Percentiles rank a stretch among this genome's conserved stretches.
Conservation (phyloP, 2,888 invertebrate species). For the Polyploca ridens region DNA sequence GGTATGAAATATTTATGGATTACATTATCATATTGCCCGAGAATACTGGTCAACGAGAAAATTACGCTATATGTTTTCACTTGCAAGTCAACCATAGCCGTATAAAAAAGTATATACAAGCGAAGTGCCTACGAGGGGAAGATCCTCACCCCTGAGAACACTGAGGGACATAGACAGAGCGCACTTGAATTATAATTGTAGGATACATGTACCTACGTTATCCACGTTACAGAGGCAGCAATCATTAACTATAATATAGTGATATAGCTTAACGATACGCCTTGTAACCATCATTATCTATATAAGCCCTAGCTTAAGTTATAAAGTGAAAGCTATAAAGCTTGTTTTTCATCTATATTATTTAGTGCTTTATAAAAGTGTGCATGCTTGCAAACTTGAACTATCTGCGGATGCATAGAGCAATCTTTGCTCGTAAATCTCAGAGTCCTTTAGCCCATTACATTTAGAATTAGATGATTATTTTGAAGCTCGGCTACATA, state of each 20-base stretch:
- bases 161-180: slow-evolving; percentile 23
- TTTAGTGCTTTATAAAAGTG: slow-evolving; percentile 21
- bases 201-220: slow-evolving; percentile 23
- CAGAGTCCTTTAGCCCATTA: slow-evolving; percentile 44
- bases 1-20: slow-evolving; percentile 81
- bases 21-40: slow-evolving; percentile 83
- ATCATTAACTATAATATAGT: slow-evolving; percentile 34
- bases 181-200: slow-evolving; percentile 34
- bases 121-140: slow-evolving; percentile 36
- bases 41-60: slow-evolving; percentile 80
- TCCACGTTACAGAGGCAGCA: slow-evolving; percentile 26
- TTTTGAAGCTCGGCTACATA: slow-evolving; percentile 27
- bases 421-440: slow-evolving; percentile 40
- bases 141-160: slow-evolving; percentile 43
- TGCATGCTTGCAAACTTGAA: slow-evolving; percentile 21
- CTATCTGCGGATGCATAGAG: slow-evolving; percentile 17
- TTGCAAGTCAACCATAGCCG: slow-evolving; percentile 56
- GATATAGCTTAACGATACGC: slow-evolving; percentile 53
- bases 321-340: slow-evolving; percentile 58
- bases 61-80: slow-evolving; percentile 81
- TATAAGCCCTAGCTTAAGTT: slow-evolving; percentile 48
- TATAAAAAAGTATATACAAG: slow-evolving; percentile 46
- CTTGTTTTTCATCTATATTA: slow-evolving; percentile 46
- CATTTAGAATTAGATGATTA: slow-evolving; percentile 33
- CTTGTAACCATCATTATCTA: slow-evolving; percentile 49